Evolutionary conservation across 1,140 invertebrate species (phyloP).

Genomic region (Drosophila lacertosa): DNA sequence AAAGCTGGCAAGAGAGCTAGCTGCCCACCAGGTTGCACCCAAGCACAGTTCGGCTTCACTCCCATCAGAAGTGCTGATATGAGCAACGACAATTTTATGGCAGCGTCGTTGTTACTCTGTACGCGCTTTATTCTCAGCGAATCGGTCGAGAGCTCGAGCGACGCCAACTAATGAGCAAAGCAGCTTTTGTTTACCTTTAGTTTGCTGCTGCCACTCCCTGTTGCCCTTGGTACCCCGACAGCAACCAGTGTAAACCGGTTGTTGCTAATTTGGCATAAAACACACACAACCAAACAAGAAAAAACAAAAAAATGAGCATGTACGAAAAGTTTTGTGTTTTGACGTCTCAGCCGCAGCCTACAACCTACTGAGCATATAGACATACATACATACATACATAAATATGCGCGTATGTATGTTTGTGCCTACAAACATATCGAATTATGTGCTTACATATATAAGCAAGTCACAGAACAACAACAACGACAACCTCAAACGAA

Average conservation of each 20-base stretch:
- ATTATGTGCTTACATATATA: background rate
- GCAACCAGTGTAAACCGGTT: slow-evolving; percentile 69
- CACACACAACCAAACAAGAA: slow-evolving; percentile 33
- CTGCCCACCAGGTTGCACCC: slow-evolving; percentile 5
- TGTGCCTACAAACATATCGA: background rate
- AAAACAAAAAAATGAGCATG: slow-evolving; percentile 19
- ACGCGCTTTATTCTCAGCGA: slow-evolving; percentile 13
- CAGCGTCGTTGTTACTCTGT: slow-evolving; percentile 25
- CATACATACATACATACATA: background rate
- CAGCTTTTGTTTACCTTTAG: slow-evolving; percentile 72
- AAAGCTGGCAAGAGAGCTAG: slow-evolving; percentile 16
- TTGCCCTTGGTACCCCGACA: slow-evolving; percentile 32
- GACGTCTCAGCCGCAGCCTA: slow-evolving; percentile 2
- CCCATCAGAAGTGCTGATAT: slow-evolving; percentile 21
- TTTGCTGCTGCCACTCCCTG: slow-evolving; percentile 8
- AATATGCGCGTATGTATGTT: background rate
- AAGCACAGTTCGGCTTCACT: background rate
- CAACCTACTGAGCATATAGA: slow-evolving; percentile 3
- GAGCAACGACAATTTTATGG: slow-evolving; percentile 44
- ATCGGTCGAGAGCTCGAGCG: slow-evolving; percentile 13
- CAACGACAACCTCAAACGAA: slow-evolving; percentile 53
- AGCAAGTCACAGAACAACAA: slow-evolving; percentile 22
- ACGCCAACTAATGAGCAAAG: slow-evolving; percentile 65
- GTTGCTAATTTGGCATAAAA: slow-evolving; percentile 73
- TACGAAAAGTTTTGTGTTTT: background rate